These are phyloP conservation scores for Bubo blakistoni DNA, from an alignment of 2,113 vertebrate species.

Conservation along the genomic window DNA sequence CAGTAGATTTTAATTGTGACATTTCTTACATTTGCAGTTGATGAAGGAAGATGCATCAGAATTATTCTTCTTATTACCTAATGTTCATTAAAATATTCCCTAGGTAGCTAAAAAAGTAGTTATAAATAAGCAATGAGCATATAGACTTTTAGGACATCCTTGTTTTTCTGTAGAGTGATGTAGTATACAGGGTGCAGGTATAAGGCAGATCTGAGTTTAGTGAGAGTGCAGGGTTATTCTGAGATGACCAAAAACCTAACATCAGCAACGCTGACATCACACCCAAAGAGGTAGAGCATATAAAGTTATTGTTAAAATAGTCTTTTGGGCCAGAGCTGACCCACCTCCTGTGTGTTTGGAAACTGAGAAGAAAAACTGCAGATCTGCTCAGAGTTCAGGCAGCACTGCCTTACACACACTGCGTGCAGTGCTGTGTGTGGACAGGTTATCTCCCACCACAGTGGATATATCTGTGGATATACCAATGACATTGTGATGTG, in stretches of 20 bases:
- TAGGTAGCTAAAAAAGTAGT: not conserved
- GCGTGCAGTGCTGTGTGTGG: fast-evolving
- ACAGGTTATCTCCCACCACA: not conserved
- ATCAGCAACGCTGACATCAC: not conserved
- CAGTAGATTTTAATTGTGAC: not conserved
- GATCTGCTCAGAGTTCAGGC: not conserved
- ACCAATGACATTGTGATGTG: not conserved
- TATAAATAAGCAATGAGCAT: not conserved
- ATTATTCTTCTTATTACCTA: not conserved
- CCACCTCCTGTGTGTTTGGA: not conserved
- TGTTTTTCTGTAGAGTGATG: not conserved
- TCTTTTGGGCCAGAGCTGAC: not conserved
- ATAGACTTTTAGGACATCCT: not conserved
- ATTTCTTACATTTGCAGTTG: not conserved
- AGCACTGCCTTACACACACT: not conserved
- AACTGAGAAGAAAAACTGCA: not conserved
- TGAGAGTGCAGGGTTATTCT: not conserved
- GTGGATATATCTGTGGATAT: not conserved
- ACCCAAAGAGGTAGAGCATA: not conserved
- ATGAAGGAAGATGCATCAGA: not conserved
- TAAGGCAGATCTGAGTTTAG: not conserved
- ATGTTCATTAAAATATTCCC: not conserved
- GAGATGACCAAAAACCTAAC: not conserved
- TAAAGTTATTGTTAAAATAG: not conserved
- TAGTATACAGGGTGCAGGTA: not conserved